These are phyloP conservation scores for Pithys albifrons DNA, from an alignment of 2,113 vertebrate genomes.

Conservation along the genomic window DNA sequence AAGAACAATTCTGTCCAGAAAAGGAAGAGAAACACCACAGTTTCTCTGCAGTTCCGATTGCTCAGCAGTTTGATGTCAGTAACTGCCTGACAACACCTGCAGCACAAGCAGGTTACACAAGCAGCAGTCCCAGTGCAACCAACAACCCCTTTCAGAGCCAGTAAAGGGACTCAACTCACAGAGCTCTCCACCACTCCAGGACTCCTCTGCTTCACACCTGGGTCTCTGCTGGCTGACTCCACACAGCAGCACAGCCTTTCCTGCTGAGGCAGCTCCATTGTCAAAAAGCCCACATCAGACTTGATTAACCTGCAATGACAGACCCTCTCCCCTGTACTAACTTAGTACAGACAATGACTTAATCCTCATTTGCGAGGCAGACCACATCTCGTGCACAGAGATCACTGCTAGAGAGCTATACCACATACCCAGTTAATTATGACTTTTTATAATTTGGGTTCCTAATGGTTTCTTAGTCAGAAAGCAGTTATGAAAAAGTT, in stretches of 20 bases:
- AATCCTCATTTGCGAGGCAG: background rate
- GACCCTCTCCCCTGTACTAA: background rate
- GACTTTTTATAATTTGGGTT: conserved; percentile 40
- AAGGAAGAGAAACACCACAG: background rate
- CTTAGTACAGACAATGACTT: background rate
- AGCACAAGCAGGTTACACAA: background rate
- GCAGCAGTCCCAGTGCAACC: background rate
- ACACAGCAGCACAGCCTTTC: background rate
- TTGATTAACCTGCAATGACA: background rate
- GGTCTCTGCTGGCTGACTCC: background rate
- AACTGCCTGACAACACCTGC: background rate
- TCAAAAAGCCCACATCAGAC: background rate
- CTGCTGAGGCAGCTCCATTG: background rate
- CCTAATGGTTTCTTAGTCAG: conserved; percentile 64
- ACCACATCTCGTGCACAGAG: background rate
- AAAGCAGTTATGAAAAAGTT: conserved; percentile 52
- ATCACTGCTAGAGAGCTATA: background rate
- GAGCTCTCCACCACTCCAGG: background rate
- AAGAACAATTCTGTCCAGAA: background rate
- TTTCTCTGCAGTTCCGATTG: background rate
- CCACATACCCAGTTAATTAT: conserved; percentile 42
- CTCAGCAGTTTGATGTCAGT: background rate
- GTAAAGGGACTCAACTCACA: background rate
- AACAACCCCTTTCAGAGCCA: background rate
- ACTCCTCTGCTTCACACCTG: background rate